Conservation (phyloP, 2,113 vertebrate genomes). For the Orthonyx spaldingii region DNA sequence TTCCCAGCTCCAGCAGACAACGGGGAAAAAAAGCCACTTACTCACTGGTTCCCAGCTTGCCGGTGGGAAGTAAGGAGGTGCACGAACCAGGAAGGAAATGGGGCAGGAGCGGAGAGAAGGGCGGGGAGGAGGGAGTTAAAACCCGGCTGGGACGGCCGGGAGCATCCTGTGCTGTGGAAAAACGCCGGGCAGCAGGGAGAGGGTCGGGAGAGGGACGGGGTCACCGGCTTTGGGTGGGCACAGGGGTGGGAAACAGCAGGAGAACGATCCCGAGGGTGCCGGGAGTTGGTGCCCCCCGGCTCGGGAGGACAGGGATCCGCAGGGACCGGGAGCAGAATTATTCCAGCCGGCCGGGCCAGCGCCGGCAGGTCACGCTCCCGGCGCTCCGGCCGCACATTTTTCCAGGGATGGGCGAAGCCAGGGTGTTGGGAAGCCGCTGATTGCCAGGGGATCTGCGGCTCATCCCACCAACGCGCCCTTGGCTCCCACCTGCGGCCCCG, state of each 20-base stretch:
- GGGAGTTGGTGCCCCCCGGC: background rate
- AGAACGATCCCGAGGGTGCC: accelerated
- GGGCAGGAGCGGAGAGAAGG: background rate
- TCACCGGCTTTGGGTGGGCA: background rate
- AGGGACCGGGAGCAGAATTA: background rate
- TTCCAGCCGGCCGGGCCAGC: background rate
- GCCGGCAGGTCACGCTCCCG: background rate
- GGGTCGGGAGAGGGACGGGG: background rate
- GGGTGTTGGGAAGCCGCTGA: accelerated
- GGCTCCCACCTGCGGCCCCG: constrained; percentile 36
- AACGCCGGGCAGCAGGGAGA: background rate
- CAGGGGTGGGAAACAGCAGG: background rate
- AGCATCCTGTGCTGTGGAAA: background rate
- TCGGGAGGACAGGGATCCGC: accelerated
- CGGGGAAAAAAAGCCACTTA: background rate
- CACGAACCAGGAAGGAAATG: background rate
- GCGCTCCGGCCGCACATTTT: accelerated
- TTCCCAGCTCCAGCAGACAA: background rate
- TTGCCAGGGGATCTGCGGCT: background rate
- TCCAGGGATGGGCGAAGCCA: background rate
- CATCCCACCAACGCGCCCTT: background rate
- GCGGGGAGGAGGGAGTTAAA: background rate
- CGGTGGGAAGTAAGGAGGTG: background rate
- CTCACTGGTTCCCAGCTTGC: background rate
- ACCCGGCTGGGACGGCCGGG: background rate